A percentile compares a stretch with the other conserved stretches of the same genome.
phyloP scores from a whole-genome alignment of 2,797 vertebrate genomes.

The Pyrocephalus nanus region DNA sequence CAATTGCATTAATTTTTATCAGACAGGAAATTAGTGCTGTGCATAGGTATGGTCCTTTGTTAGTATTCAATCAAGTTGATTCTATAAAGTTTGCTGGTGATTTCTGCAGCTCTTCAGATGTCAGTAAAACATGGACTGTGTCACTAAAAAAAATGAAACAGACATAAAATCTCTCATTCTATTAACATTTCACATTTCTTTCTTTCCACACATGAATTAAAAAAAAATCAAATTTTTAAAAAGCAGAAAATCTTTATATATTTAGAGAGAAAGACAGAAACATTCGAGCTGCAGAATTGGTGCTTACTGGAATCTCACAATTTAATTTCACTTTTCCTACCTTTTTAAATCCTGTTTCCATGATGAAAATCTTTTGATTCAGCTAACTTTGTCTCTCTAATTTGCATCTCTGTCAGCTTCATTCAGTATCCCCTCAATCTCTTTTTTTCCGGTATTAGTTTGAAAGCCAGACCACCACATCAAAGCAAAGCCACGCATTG shows the following conservation, averaged over 20 bases:
- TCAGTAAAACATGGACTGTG: background rate
- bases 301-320: background rate
- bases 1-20: background rate
- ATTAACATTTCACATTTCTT: background rate
- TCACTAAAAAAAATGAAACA: background rate
- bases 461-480: background rate
- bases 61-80: background rate
- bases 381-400: background rate
- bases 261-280: background rate
- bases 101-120: background rate
- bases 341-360: background rate
- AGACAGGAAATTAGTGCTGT: background rate
- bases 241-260: background rate
- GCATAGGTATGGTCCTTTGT: background rate
- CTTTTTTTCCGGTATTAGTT: background rate
- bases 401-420: background rate
- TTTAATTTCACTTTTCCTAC: background rate
- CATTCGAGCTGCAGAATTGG: background rate
- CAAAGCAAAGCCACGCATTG: background rate
- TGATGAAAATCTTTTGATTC: background rate
- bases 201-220: rapidly evolving
- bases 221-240: background rate
- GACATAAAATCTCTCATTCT: background rate
- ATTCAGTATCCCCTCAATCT: background rate
- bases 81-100: background rate